A percentile compares a stretch with the other conserved stretches of the same genome.
Evolutionary conservation across 2,888 invertebrate species (phyloP).

Genomic region (Frankliniella intonsa): DNA sequence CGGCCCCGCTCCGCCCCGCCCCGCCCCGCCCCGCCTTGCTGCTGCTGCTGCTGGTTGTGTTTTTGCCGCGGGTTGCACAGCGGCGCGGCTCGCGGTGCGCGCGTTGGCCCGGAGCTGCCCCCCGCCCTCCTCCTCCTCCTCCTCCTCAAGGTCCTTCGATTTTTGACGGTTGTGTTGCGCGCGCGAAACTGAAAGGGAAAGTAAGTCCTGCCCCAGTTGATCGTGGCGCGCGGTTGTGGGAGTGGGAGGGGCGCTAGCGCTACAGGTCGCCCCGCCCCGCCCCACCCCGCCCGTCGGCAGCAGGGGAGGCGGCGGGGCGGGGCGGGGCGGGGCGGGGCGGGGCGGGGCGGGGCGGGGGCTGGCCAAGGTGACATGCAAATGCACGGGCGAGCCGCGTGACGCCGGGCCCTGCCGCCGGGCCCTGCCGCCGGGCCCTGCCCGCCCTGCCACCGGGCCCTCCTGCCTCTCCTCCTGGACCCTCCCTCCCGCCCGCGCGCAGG

Average conservation of each 20-base stretch:
- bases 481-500: no score
- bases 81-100: not conserved
- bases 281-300: not conserved
- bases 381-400: not conserved
- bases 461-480: no score
- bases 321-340: not conserved
- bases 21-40: no score
- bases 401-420: no score
- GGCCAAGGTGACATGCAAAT: conserved; percentile 28
- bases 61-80: not conserved
- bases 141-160: not conserved
- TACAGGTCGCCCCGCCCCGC: no score
- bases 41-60: no score
- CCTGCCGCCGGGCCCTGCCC: not conserved
- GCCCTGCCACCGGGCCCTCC: not conserved
- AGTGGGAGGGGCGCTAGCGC: no score
- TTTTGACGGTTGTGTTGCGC: conserved; percentile 1
- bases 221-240: not conserved
- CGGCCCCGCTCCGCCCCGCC: no score
- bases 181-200: conserved; percentile 4
- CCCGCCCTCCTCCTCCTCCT: not conserved
- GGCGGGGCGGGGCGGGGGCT: not conserved
- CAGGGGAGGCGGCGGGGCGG: not conserved
- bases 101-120: not conserved
- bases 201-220: conserved; percentile 8